Evolutionary conservation across 1,140 invertebrate genomes (phyloP).

Genomic region (Drosophila virilis): DNA sequence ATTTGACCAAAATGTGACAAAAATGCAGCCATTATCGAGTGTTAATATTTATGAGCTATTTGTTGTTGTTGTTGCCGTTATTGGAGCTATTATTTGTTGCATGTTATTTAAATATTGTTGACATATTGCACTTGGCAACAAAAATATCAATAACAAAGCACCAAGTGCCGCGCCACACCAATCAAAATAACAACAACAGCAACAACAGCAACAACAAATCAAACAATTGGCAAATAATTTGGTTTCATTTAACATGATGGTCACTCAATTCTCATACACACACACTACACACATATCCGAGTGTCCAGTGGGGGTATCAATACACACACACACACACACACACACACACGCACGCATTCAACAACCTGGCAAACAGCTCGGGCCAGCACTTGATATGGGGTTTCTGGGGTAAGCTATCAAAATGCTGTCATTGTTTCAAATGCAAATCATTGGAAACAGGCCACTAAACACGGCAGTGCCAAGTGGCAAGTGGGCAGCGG

Average conservation of each 20-base stretch:
- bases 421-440: conserved; percentile 69
- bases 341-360: neutral
- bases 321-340: neutral
- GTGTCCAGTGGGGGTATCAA: neutral
- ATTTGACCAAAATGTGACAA: conserved; percentile 40
- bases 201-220: conserved; percentile 30
- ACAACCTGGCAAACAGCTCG: conserved; percentile 10
- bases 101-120: conserved; percentile 48
- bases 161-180: conserved; percentile 27
- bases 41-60: conserved; percentile 51
- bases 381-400: conserved; percentile 11
- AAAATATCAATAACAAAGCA: conserved; percentile 42
- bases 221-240: conserved; percentile 69
- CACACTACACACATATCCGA: conserved; percentile 6
- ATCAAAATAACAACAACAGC: conserved; percentile 48
- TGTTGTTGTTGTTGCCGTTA: conserved; percentile 25
- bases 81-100: conserved; percentile 21
- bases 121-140: conserved; percentile 32
- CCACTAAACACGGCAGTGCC: conserved; percentile 52
- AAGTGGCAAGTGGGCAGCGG: conserved; percentile 12
- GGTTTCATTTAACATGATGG: conserved; percentile 60
- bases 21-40: conserved; percentile 45
- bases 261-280: conserved; percentile 52
- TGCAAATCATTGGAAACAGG: conserved; percentile 69
- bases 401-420: conserved; percentile 30